Base-by-base conservation (phyloP, 2,888 invertebrate genomes). In the Adelognathus sp. region DNA sequence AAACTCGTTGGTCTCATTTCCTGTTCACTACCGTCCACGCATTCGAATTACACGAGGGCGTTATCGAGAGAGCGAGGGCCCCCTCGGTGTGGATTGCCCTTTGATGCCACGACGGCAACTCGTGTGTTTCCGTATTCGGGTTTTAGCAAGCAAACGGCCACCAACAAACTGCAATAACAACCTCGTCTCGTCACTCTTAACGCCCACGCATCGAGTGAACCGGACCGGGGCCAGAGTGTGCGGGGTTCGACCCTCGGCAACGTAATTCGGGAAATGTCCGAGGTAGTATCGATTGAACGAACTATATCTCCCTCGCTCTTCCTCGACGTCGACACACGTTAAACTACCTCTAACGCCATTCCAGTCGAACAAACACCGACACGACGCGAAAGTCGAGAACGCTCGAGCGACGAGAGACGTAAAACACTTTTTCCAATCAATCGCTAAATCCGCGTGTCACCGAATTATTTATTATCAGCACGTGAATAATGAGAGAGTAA, bases 61-160 rank as follows among this genome's bases (percentile, higher is more conserved):
- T 64, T 31, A 50, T 58, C 56, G 56, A 36, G n/a, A n/a, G n/a
- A n/a, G n/a, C n/a, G n/a, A n/a, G n/a, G n/a, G 44, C 31, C 39
- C 21, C 41, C 14, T 33, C 18, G 9, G 69, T 14, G 27, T n/a
- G 24, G 27, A 36, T 60, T 24, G 50, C 70, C 46, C 58, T 70
- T 70, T 61, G 70, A 70, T 36, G 70, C 46, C 24, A 27, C 18
- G 29, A n/a, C 1, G 21, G 9, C 5, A 18, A 14, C 6, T 9
- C n/a, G 29, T 66, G 9, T 16, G 27, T 16, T 29, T 54, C 27
- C 66, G 52, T 52, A 52, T 27, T 36, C 11, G 16, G 3, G 24
- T 24, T 27, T 66, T 52, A 52, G 36, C 9, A 36, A 52, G 9
- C 24, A 24, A n/a, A 2, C 3, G 14, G 6, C 64, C 33, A 18